Conservation (phyloP, 2,113 vertebrate genomes). For the Heterotilapia buettikoferi region DNA sequence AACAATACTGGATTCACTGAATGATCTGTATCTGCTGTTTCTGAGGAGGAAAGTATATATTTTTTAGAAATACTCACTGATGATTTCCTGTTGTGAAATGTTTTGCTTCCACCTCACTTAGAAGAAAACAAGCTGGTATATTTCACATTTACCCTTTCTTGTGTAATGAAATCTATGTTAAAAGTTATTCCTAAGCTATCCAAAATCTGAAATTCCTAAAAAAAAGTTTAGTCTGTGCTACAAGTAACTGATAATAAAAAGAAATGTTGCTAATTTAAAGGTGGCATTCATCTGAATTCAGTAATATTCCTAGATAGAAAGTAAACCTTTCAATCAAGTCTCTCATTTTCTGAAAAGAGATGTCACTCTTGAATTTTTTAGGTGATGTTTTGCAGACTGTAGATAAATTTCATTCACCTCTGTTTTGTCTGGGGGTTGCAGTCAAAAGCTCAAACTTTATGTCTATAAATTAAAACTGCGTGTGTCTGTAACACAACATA, state of each 20-base stretch:
- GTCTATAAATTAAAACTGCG: background rate
- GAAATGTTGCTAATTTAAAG: background rate
- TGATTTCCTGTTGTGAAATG: background rate
- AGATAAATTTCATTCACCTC: background rate
- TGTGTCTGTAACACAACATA: background rate
- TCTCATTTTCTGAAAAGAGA: background rate
- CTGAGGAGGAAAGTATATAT: background rate
- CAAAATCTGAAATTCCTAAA: background rate
- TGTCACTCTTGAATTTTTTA: background rate
- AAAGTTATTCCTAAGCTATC: background rate
- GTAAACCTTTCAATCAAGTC: background rate
- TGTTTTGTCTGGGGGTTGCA: background rate
- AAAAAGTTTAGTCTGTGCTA: background rate
- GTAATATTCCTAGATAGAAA: background rate
- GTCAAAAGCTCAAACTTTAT: background rate
- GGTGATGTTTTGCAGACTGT: background rate
- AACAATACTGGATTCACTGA: background rate
- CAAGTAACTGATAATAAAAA: background rate
- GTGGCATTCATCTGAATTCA: background rate
- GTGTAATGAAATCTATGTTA: background rate
- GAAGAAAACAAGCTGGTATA: background rate
- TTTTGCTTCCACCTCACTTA: background rate
- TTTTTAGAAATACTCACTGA: background rate
- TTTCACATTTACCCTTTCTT: background rate
- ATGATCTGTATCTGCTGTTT: background rate